Evolutionary conservation across 2,113 vertebrate species (phyloP), one percentile per base, ranked within the genome.

Genomic region (Oceanites oceanicus): DNA sequence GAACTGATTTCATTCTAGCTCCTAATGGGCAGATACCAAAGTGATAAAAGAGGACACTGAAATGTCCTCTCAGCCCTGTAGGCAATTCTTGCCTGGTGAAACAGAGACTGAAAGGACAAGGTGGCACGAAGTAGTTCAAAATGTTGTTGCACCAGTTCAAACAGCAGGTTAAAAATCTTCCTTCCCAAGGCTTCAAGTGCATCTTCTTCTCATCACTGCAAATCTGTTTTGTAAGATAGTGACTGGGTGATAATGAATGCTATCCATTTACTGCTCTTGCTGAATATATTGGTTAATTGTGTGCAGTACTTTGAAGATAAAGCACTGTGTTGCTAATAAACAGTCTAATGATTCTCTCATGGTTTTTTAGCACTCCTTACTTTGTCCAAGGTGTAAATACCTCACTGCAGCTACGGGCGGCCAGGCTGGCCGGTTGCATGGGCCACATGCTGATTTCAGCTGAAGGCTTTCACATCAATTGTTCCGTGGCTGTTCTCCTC

Each of bases 161-260:
- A 90, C 2, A 63, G 32, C 11, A 67, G 29, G 67, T 76, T 86
- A 55, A 77, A 83, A 92, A 50, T 52, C 21, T 63, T 77, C 68
- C 17, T 72, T 88, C 76, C 56, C 36, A 72, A 81, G 30, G 34
- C 55, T 95, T 81, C 61, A 44, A 67, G 30, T 15, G 4, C 36
- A 76, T 78, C 68, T 50, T 82, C 76, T 93, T 76, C 77, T 93
- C n/a, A 90, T 68, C 63, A n/a, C 50, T 90, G 90, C 50, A 76
- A 81, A 91, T 68, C 47, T 61, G 26, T 74, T 85, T 79, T 74
- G 53, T 56, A 81, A 92, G 86, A 61, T 27, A 78, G 62, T 72
- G 82, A 77, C 90, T 95, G 77, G 47, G 80, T 96, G 96, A 91
- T 97, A 96, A 96, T 95, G 90, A 92, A 81, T 72, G 80, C 78